Conservation (phyloP, 1,140 invertebrate species). For the Thaumatotibia leucotreta region DNA sequence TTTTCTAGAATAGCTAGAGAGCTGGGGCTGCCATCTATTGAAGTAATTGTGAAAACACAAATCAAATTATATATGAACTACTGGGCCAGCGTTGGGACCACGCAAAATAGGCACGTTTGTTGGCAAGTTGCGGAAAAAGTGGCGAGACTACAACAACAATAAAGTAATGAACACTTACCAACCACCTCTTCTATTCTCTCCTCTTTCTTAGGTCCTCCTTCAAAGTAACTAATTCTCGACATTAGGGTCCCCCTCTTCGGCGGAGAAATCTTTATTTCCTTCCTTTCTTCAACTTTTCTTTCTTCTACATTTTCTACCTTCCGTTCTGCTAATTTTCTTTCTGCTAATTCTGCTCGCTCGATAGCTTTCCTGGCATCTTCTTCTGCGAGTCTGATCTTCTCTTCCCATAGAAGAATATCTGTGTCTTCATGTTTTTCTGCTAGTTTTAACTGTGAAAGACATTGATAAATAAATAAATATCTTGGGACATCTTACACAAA, state of each 20-base stretch:
- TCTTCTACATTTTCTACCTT: neutral
- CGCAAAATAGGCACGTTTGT: too few species aligned
- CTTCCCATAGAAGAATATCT: conserved; percentile 82
- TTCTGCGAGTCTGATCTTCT: conserved; percentile 82
- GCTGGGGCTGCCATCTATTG: too few species aligned
- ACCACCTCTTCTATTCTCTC: conserved; percentile 20
- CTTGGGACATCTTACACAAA: too few species aligned
- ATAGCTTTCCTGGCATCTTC: conserved; percentile 79
- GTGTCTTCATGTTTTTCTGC: conserved; percentile 81
- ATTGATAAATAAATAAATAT: conserved; percentile 10
- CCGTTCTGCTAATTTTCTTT: conserved; percentile 53
- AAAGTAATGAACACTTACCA: conserved; percentile 36
- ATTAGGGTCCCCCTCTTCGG: conserved; percentile 44
- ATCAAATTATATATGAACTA: too few species aligned
- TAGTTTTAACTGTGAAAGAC: conserved; percentile 78
- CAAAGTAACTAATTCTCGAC: conserved; percentile 66
- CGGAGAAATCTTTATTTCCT: conserved; percentile 13
- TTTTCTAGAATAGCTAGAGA: too few species aligned
- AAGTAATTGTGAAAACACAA: too few species aligned
- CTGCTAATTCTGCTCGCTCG: conserved; percentile 80
- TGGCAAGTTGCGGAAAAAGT: too few species aligned
- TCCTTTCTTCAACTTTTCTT: neutral
- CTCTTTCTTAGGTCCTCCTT: conserved; percentile 44
- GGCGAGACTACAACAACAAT: too few species aligned
- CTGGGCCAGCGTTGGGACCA: too few species aligned